Base-by-base conservation (phyloP, 2,797 vertebrate species). In the Gymnoscopelus microlampas region DNA sequence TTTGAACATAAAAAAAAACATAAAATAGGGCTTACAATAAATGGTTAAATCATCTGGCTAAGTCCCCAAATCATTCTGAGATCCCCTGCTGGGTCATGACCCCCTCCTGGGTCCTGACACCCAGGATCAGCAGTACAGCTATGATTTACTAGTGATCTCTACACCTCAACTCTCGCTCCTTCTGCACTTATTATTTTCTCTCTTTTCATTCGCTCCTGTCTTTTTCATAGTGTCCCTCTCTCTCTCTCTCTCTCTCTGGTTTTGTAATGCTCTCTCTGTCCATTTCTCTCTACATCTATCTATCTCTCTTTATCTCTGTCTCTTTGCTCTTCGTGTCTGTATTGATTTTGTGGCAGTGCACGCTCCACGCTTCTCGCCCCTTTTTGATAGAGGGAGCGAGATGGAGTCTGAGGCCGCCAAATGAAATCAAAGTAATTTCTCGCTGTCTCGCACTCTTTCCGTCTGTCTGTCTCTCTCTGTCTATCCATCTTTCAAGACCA, bases 261-360 rank as follows among this genome's bases (percentile, higher is more conserved):
- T 29, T 29, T 29, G 26, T 29, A 78, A 76, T 82, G 55, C 68
- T 73, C 78, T 51, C 63, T 71, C 73, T 71, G 48, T 73, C 75
- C 80, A 70, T 61, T 29, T 59, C 57, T 47, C 64, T 64, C 74
- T 70, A 74, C 10, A 63, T 67, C 70, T 86, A 82, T 79, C 70
- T 81, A 73, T 49, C 68, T 91, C 78, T 83, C 83, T 86, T 86
- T 82, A 82, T 82, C 85, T 85, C 73, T 35, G 67, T 81, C 86
- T 87, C 76, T 80, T 69, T 77, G 74, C 84, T 85, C 87, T 90
- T 89, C 86, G 84, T 84, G 84, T 88, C 85, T 72, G 79, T 88
- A 94, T 91, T 91, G 89, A 92, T 93, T 91, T 89, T 88, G 84
- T 83, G 85, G 84, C 87, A 79, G 76, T 68, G 77, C 74, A 79